phyloP scores from a whole-genome alignment of 1,140 invertebrate genomes.

The Brachionus rubens region DNA sequence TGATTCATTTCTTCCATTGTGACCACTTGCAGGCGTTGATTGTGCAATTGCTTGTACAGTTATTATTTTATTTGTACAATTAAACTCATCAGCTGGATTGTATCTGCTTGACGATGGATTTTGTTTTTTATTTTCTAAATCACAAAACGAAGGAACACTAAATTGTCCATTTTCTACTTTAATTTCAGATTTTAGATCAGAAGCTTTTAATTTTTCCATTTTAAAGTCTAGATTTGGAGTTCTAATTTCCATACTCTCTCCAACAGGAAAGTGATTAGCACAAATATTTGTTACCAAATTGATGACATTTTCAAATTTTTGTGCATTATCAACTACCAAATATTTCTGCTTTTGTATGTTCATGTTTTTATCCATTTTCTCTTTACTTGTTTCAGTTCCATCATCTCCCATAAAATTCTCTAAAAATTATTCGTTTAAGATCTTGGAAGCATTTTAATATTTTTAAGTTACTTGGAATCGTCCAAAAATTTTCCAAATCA shows the following conservation, averaged over 20 bases:
- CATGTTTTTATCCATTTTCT: neutral
- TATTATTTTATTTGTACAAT: neutral
- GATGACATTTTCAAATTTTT: neutral
- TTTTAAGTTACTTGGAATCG: neutral
- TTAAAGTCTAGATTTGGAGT: neutral
- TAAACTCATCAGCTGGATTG: conserved; percentile 7
- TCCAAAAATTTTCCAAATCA: conserved; percentile 38
- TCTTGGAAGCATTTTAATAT: neutral
- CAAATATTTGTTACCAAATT: neutral
- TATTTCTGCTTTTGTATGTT: neutral
- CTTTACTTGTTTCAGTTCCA: neutral
- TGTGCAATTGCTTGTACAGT: neutral
- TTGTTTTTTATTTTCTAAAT: neutral
- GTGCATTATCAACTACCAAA: neutral
- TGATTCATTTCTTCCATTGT: conserved; percentile 22
- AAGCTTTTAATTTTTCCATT: conserved; percentile 16
- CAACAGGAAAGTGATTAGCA: neutral
- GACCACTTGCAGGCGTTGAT: neutral
- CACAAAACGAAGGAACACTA: neutral
- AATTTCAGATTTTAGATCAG: neutral
- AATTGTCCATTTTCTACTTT: neutral
- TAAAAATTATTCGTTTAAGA: neutral
- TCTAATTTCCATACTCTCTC: neutral
- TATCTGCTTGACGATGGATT: neutral
- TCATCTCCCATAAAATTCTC: conserved; percentile 18